These are phyloP conservation scores for Candoia aspera DNA, from an alignment of 2,113 vertebrate species.

Conservation along the genomic window DNA sequence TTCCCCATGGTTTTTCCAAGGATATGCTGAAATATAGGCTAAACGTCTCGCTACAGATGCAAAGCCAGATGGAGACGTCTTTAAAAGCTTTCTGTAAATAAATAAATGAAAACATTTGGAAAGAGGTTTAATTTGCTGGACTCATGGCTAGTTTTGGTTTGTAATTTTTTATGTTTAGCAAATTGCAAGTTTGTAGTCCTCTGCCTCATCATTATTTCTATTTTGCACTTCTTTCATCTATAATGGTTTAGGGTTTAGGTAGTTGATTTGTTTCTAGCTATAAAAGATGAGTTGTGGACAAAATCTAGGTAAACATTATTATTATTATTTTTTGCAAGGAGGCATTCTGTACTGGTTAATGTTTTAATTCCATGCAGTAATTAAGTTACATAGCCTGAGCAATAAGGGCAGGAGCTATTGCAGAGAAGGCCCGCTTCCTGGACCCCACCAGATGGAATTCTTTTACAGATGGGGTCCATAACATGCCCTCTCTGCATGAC, in stretches of 20 bases:
- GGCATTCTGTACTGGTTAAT: conserved; percentile 41
- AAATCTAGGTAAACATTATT: conserved; percentile 63
- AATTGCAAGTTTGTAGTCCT: conserved; percentile 49
- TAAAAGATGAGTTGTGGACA: conserved; percentile 70
- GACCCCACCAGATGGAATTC: too few relatives aligned
- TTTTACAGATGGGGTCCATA: too few relatives aligned
- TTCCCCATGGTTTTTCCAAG: background rate
- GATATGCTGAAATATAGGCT: background rate
- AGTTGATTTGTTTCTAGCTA: conserved; percentile 69
- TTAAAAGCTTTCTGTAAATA: background rate
- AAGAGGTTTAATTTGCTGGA: conserved; percentile 36
- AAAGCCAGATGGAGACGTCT: background rate
- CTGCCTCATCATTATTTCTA: conserved; percentile 45
- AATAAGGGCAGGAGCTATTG: too few relatives aligned
- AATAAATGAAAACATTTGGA: conserved; percentile 18
- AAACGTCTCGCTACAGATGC: background rate
- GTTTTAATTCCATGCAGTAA: conserved; percentile 49
- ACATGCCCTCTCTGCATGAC: too few relatives aligned
- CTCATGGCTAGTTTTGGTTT: conserved; percentile 52
- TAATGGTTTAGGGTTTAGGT: conserved; percentile 67
- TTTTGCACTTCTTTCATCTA: conserved; percentile 61
- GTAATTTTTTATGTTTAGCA: conserved; percentile 46
- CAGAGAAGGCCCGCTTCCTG: too few relatives aligned
- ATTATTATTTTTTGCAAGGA: conserved; percentile 43
- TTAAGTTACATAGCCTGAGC: conserved; percentile 55